Conservation (phyloP, 2,113 vertebrate species). For the Crotalus horridus region DNA sequence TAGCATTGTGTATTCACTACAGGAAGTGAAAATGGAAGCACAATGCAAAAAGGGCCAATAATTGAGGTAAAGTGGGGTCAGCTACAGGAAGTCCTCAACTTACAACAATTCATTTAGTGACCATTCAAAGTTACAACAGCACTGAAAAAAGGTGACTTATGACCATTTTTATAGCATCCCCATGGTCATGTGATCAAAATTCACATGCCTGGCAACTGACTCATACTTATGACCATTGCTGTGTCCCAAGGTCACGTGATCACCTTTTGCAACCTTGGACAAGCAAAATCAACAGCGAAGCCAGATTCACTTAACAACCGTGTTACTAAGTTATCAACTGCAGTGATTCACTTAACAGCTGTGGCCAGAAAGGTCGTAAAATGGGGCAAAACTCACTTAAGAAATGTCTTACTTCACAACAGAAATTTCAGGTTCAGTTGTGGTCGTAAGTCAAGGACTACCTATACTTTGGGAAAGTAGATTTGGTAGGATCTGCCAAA, state of each 20-base stretch:
- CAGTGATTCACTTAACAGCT: too few relatives aligned
- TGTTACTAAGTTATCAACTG: too few relatives aligned
- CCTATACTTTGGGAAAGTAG: neutral
- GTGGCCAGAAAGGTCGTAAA: too few relatives aligned
- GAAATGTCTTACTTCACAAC: neutral
- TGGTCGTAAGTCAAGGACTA: neutral
- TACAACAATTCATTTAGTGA: neutral
- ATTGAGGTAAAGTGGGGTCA: neutral
- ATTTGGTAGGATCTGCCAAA: neutral
- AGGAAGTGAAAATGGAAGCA: neutral
- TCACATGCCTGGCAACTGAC: neutral
- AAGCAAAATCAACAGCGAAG: neutral
- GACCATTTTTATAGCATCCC: neutral
- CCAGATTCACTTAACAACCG: neutral
- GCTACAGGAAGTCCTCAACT: neutral
- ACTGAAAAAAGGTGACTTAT: neutral
- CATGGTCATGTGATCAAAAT: neutral
- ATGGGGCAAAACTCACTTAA: too few relatives aligned
- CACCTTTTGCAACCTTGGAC: neutral
- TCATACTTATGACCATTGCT: neutral
- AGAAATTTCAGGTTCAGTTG: neutral
- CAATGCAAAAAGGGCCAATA: neutral
- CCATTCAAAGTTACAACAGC: neutral
- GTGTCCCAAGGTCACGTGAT: neutral
- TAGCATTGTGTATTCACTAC: neutral